Evolutionary conservation across 2,113 vertebrate genomes (phyloP).

Genomic region (Cariama cristata): DNA sequence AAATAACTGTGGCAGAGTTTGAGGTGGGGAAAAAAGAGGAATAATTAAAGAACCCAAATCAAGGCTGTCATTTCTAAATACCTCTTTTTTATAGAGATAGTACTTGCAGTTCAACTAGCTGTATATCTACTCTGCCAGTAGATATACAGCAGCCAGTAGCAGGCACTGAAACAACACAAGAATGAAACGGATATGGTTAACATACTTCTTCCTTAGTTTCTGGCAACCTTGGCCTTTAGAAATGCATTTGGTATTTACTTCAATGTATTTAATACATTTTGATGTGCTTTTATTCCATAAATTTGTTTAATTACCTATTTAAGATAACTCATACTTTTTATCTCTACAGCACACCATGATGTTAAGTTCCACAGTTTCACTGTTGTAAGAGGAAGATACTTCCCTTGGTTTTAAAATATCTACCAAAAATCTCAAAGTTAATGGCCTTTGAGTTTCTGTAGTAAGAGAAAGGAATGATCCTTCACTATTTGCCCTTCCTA

Average conservation of each 20-base stretch:
- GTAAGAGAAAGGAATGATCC: background rate
- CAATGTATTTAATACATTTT: background rate
- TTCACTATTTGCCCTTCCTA: background rate
- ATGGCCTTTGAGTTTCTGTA: background rate
- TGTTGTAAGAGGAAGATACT: background rate
- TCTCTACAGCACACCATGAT: background rate
- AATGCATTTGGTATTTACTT: background rate
- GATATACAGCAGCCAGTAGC: background rate
- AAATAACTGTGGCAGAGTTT: background rate
- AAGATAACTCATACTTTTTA: background rate
- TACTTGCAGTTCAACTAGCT: background rate
- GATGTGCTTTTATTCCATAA: fast-evolving
- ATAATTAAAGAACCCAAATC: background rate
- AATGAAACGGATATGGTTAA: background rate
- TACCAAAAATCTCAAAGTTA: background rate
- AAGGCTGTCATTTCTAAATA: background rate
- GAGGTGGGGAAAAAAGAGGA: background rate
- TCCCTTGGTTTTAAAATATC: background rate
- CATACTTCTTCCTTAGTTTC: background rate
- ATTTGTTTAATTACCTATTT: background rate
- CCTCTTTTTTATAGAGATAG: background rate
- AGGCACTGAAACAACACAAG: background rate
- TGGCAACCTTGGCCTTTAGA: background rate
- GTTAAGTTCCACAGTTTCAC: background rate
- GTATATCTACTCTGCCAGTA: background rate